phyloP scores from a whole-genome alignment of 2,797 vertebrate genomes.

The Phoeniculus purpureus region DNA sequence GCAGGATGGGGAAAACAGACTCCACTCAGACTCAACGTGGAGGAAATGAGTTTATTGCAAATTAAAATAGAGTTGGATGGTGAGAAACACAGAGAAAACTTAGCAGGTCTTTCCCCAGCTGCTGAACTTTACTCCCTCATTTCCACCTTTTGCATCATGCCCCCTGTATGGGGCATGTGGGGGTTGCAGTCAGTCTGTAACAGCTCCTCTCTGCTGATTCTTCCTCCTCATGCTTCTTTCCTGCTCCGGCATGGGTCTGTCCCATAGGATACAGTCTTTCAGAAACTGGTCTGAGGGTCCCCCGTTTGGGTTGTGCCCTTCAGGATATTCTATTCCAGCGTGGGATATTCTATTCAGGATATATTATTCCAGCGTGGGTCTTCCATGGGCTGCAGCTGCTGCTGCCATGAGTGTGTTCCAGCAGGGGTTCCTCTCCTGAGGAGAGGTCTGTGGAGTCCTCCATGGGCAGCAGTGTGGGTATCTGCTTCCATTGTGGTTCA shows the following conservation, averaged over 20 bases:
- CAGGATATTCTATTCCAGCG: neutral
- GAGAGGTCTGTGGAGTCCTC: neutral
- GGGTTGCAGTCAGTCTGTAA: accelerated
- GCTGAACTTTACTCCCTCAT: neutral
- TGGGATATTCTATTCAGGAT: no score
- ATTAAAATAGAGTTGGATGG: neutral
- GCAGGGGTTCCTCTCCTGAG: neutral
- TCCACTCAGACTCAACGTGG: accelerated
- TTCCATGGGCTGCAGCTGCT: neutral
- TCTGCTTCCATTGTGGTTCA: neutral
- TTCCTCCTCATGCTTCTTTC: neutral
- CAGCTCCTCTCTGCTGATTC: neutral
- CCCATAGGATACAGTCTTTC: neutral
- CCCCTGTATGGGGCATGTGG: no score
- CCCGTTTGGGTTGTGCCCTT: no score
- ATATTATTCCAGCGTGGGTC: neutral
- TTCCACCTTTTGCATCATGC: neutral
- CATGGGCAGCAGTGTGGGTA: no score
- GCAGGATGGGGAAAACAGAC: neutral
- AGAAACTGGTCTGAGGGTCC: no score
- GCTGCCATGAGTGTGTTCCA: neutral
- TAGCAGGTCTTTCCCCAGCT: neutral
- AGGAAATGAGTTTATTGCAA: neutral
- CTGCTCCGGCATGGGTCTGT: neutral
- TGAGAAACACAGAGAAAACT: neutral